These are phyloP conservation scores for Rhinoraja longicauda DNA, from an alignment of 2,797 vertebrate species.

Conservation along the genomic window DNA sequence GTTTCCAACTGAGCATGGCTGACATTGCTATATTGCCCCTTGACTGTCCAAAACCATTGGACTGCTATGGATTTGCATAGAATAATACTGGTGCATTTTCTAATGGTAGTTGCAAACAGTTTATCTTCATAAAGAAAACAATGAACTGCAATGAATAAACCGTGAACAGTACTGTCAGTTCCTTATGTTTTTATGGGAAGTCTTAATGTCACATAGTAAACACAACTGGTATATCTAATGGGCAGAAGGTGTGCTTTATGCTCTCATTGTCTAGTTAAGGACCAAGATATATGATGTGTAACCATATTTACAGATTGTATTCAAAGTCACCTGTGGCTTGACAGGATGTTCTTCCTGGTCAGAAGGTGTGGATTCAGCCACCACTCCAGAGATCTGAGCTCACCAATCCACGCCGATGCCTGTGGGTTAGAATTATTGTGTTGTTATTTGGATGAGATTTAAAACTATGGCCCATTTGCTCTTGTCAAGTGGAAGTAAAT, in stretches of 20 bases:
- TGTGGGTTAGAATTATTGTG: no score
- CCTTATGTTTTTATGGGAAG: conserved; percentile 26
- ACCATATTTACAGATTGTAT: not conserved
- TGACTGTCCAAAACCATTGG: not conserved
- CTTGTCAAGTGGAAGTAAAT: no score
- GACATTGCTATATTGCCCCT: not conserved
- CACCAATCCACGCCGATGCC: no score
- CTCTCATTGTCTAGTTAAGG: not conserved
- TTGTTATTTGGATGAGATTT: no score
- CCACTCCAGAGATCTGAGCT: not conserved
- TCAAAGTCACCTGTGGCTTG: not conserved
- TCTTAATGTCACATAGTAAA: conserved; percentile 14
- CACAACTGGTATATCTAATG: not conserved
- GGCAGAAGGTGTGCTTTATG: conserved; percentile 20
- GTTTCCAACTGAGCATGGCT: no score
- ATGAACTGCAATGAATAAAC: conserved; percentile 1
- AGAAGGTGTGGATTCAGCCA: not conserved
- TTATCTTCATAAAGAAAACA: conserved; percentile 12
- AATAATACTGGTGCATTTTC: not conserved
- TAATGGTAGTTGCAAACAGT: not conserved
- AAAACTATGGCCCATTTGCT: no score
- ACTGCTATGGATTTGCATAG: no score
- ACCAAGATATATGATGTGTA: not conserved
- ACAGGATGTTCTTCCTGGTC: no score
- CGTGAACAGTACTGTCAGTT: not conserved